Percentiles rank a stretch among this genome's conserved stretches.
These are phyloP conservation scores for Trachelipus rathkii DNA, from an alignment of 1,140 invertebrate genomes.

Conservation along the genomic window DNA sequence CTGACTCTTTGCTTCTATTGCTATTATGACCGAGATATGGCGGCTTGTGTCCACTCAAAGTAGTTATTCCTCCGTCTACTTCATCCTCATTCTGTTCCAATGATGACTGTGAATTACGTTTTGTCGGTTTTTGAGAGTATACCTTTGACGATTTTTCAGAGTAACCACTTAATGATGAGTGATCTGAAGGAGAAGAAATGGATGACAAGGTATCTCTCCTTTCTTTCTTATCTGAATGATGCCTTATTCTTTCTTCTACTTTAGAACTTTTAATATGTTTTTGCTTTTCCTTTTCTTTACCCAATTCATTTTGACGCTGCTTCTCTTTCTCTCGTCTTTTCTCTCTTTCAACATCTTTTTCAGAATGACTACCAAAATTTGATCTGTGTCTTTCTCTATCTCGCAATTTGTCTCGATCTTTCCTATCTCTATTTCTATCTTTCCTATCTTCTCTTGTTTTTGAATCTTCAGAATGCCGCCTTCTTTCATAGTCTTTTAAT, in stretches of 20 bases:
- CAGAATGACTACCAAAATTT: slow-evolving; percentile 35
- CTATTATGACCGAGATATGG: not conserved
- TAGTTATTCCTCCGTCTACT: not conserved
- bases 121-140: not conserved
- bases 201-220: slow-evolving; percentile 28
- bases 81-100: not conserved
- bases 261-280: slow-evolving; percentile 25
- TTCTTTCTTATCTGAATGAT: slow-evolving; percentile 42
- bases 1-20: not conserved
- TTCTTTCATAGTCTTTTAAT: slow-evolving; percentile 16
- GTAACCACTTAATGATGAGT: not conserved
- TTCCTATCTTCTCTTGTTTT: slow-evolving; percentile 22
- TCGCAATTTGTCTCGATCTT: slow-evolving; percentile 22
- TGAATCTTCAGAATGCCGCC: not conserved
- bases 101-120: not conserved
- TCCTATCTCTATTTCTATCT: slow-evolving; percentile 24
- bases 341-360: slow-evolving; percentile 30
- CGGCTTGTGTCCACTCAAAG: not conserved
- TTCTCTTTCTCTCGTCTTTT: slow-evolving; percentile 31
- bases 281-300: slow-evolving; percentile 32
- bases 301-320: slow-evolving; percentile 24
- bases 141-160: not conserved
- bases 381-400: slow-evolving; percentile 28
- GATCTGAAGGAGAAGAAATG: not conserved
- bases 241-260: slow-evolving; percentile 27